Base-by-base conservation (phyloP, 2,888 invertebrate species). In the Microplitis deprimator region DNA sequence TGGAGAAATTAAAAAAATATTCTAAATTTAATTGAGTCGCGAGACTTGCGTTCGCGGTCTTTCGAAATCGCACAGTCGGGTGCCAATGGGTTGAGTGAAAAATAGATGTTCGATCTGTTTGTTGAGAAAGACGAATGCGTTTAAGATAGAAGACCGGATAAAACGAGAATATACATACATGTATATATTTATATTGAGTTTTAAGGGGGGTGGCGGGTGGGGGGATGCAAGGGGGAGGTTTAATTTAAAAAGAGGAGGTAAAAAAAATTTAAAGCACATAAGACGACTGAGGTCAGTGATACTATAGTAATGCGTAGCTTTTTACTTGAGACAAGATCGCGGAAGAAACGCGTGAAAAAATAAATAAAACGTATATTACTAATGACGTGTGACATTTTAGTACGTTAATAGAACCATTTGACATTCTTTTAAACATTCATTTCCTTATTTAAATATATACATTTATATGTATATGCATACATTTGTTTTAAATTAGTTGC, bases 1-100 rank as follows among this genome's bases (percentile, higher is more conserved):
- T 84, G 87, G 85, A 89, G 86, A 89, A 89, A 89, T 89, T 89
- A 89, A 89, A 89, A 89, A 89, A 89, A 88, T 89, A 89, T 89
- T 89, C 89, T 89, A 89, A 89, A 89, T 89, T 89, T 89, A 89
- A 89, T 89, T 88, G 85, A 81, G 79, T 77, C 81, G 82, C 81
- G 78, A 79, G 79, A 81, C 76, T 76, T 78, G 69, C 81, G 80
- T 82, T 81, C 82, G 81, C 80, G 68, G 61, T 68, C 86, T 88
- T 87, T 87, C 87, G 88, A 87, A 88, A 88, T 88, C 87, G 83
- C 80, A 81, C 82, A 80, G 10, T 50, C 50, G 78, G 86, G 85
- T 88, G 88, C 88, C 88, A 88, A 88, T 88, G 85, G 50, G 82
- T 80, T 82, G 81, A 85, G 85, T 87, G 86, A 86, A 88, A 87